phyloP scores from a whole-genome alignment of 2,113 vertebrate species.

The Larimichthys crocea region DNA sequence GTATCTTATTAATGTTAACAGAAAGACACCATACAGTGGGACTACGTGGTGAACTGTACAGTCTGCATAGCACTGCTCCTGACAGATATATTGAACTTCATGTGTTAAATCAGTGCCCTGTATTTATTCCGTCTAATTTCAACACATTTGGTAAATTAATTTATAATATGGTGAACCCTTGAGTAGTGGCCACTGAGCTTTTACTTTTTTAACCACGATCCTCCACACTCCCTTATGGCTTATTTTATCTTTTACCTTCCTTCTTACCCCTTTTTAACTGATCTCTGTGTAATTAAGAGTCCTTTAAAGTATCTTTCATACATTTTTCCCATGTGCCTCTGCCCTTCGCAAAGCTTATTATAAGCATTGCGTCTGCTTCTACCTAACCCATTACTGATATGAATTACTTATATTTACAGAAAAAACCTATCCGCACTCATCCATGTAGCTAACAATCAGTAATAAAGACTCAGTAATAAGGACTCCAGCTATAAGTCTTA shows the following conservation, averaged over 20 bases:
- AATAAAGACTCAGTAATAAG: neutral
- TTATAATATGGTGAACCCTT: neutral
- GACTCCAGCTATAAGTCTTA: constrained; percentile 1
- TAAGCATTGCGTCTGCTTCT: too few relatives aligned
- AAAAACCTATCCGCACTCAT: neutral
- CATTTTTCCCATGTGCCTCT: too few relatives aligned
- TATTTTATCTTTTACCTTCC: too few relatives aligned
- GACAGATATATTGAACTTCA: neutral
- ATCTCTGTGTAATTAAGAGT: too few relatives aligned
- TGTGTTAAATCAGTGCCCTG: neutral
- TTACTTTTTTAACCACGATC: too few relatives aligned
- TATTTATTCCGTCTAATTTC: neutral
- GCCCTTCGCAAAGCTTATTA: too few relatives aligned
- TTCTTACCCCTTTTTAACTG: too few relatives aligned
- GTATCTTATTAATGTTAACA: neutral
- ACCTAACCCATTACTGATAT: neutral
- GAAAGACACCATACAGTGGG: neutral
- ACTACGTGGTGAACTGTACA: neutral
- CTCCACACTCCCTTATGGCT: too few relatives aligned
- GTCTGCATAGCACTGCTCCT: neutral
- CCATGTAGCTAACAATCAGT: neutral
- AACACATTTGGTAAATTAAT: neutral
- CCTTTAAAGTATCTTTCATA: too few relatives aligned
- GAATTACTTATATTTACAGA: neutral
- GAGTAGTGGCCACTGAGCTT: too few relatives aligned